A percentile compares a stretch with the other conserved stretches of the same genome.
These are phyloP conservation scores for Myrmecophaga tridactyla DNA, from an alignment of 2,113 vertebrate genomes.

Conservation along the genomic window DNA sequence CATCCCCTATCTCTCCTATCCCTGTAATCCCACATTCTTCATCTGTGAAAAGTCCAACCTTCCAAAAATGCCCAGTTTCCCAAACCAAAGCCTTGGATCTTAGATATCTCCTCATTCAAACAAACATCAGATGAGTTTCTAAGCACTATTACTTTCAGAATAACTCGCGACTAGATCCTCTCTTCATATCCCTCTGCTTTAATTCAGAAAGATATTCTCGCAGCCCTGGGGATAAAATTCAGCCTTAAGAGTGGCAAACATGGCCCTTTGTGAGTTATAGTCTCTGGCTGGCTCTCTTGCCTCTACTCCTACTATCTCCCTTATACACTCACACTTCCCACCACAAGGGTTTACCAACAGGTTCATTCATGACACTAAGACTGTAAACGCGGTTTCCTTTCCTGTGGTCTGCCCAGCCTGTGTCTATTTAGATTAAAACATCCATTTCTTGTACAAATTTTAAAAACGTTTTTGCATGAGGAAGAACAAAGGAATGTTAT, in stretches of 20 bases:
- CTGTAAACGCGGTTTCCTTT: no score
- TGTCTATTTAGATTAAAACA: background rate
- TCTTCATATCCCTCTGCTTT: background rate
- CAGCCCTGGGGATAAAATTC: background rate
- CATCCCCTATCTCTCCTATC: background rate
- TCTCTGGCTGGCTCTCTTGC: background rate
- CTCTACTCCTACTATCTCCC: background rate
- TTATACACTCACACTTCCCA: background rate
- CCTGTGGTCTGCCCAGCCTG: background rate
- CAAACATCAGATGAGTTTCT: background rate
- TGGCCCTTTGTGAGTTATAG: background rate
- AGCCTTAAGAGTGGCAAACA: background rate
- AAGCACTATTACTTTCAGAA: background rate
- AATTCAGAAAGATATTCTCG: background rate
- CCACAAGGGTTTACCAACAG: background rate
- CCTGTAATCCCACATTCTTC: background rate
- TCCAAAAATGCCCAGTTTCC: background rate
- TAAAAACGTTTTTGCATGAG: no score
- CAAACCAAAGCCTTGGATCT: background rate
- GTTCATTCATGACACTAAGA: background rate
- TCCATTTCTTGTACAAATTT: no score
- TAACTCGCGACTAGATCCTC: background rate
- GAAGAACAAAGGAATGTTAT: no score
- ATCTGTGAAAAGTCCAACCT: background rate
- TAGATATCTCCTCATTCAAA: background rate